Evolutionary conservation across 2,888 invertebrate species (phyloP).

Genomic region (Phorcus lineatus): DNA sequence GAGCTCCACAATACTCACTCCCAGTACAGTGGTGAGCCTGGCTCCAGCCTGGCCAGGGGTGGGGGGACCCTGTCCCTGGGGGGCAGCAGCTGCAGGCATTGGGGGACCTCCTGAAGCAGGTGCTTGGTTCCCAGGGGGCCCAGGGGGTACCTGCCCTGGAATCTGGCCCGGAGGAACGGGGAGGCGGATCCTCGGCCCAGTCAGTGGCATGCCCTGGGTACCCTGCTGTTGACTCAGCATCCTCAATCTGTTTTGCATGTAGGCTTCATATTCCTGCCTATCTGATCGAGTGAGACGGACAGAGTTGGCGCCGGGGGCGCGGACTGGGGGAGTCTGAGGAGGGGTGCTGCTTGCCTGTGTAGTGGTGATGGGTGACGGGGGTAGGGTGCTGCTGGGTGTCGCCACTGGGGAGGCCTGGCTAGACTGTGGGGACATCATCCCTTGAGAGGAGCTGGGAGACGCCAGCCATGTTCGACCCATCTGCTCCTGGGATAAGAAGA

Average conservation of each 20-base stretch:
- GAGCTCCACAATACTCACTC: neutral
- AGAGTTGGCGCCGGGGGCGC: conserved; percentile 50
- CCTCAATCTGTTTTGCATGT: conserved; percentile 71
- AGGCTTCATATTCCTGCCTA: conserved; percentile 73
- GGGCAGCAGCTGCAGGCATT: neutral
- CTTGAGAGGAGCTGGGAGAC: neutral
- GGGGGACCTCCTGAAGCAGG: no score
- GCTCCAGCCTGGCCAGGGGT: neutral
- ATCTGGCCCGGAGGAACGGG: conserved; percentile 8
- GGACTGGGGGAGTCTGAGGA: conserved; percentile 37
- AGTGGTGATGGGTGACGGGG: conserved; percentile 27
- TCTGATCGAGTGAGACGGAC: conserved; percentile 60
- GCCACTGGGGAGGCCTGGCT: conserved; percentile 33
- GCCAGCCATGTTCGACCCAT: conserved; percentile 51
- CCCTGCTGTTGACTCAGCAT: conserved; percentile 49
- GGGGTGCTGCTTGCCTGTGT: conserved; percentile 39
- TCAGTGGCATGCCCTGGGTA: conserved; percentile 6
- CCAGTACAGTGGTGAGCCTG: neutral
- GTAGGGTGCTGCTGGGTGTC: conserved; percentile 39
- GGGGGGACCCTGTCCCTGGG: neutral
- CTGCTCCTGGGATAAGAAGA: conserved; percentile 47
- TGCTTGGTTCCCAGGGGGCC: neutral
- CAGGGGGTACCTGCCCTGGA: neutral
- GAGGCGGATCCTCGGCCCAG: conserved; percentile 34
- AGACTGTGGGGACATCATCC: conserved; percentile 29